These are phyloP conservation scores for Oxytorus armatus DNA, from an alignment of 2,888 invertebrate species.

Conservation along the genomic window DNA sequence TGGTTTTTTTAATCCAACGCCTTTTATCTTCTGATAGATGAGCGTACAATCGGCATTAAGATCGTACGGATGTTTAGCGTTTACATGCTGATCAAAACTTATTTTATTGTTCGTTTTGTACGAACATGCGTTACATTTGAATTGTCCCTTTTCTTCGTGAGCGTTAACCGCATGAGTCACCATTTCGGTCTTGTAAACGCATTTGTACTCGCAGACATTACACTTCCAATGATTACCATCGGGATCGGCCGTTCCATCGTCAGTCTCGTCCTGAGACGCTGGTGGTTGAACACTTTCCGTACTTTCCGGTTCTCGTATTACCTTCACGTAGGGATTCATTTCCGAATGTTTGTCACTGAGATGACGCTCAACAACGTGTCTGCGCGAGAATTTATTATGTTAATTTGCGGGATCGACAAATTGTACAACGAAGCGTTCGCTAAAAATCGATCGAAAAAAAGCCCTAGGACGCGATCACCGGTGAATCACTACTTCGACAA, in stretches of 20 bases:
- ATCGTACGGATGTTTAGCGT: constrained; percentile 86
- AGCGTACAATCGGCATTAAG: constrained; percentile 75
- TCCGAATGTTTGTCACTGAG: constrained; percentile 87
- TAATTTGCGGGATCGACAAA: background rate
- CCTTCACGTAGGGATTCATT: constrained; percentile 84
- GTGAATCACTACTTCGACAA: background rate
- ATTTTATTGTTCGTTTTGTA: constrained; percentile 86
- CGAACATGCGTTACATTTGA: constrained; percentile 89
- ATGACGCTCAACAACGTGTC: constrained; percentile 89
- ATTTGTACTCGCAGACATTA: constrained; percentile 88
- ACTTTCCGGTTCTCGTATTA: constrained; percentile 84
- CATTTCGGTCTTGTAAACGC: constrained; percentile 87
- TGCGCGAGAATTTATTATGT: constrained; percentile 73
- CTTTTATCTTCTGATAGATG: constrained; percentile 86
- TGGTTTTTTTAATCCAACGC: constrained; percentile 76
- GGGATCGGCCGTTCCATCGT: constrained; percentile 75
- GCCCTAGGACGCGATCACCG: background rate
- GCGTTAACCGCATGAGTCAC: constrained; percentile 86
- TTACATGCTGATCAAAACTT: constrained; percentile 87
- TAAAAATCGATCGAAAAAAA: constrained; percentile 14
- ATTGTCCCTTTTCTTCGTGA: constrained; percentile 89
- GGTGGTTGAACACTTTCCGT: constrained; percentile 74
- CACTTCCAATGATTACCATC: constrained; percentile 90
- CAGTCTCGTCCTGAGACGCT: constrained; percentile 75
- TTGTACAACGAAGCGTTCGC: background rate